Percentiles rank a stretch among this genome's conserved stretches.
phyloP scores from a whole-genome alignment of 2,797 vertebrate species.

The Enteromius unitaeniatus region DNA sequence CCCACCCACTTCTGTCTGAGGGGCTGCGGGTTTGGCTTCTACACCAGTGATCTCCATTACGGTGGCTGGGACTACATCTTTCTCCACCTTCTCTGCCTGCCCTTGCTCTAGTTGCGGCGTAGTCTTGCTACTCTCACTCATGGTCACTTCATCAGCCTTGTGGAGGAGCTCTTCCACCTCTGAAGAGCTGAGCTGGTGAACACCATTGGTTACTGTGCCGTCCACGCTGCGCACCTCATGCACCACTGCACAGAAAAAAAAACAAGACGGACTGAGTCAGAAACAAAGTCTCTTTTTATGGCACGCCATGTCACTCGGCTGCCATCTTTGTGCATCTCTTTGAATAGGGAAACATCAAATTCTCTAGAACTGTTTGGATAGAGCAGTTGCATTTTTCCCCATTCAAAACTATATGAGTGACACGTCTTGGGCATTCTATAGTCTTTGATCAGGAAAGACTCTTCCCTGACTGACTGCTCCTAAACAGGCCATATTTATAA shows the following conservation, averaged over 20 bases:
- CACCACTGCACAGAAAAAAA: conserved; percentile 80
- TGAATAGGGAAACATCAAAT: no score
- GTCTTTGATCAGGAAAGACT: background rate
- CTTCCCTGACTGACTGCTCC: background rate
- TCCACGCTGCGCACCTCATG: conserved; percentile 86
- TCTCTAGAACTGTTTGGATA: no score
- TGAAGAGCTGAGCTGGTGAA: conserved; percentile 85
- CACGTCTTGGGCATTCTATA: no score
- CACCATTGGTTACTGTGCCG: conserved; percentile 75
- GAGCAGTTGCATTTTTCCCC: no score
- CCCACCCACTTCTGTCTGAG: conserved; percentile 64
- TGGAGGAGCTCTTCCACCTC: conserved; percentile 94
- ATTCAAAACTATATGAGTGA: no score
- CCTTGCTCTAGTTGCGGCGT: conserved; percentile 22
- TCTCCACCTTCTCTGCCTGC: conserved; percentile 64
- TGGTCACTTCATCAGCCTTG: conserved; percentile 86
- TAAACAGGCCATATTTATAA: background rate
- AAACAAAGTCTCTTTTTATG: no score
- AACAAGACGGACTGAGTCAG: background rate
- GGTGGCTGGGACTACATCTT: conserved; percentile 72
- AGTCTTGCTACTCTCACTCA: conserved; percentile 70
- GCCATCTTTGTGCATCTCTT: no score
- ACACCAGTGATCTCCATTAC: conserved; percentile 82
- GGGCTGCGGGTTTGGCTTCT: conserved; percentile 68
- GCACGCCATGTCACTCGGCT: no score